Percentiles rank a stretch among this genome's conserved stretches.
These are phyloP conservation scores for Eunapius fragilis DNA, from an alignment of 37 sponge, comb jelly and placozoan species.

Conservation along the genomic window DNA sequence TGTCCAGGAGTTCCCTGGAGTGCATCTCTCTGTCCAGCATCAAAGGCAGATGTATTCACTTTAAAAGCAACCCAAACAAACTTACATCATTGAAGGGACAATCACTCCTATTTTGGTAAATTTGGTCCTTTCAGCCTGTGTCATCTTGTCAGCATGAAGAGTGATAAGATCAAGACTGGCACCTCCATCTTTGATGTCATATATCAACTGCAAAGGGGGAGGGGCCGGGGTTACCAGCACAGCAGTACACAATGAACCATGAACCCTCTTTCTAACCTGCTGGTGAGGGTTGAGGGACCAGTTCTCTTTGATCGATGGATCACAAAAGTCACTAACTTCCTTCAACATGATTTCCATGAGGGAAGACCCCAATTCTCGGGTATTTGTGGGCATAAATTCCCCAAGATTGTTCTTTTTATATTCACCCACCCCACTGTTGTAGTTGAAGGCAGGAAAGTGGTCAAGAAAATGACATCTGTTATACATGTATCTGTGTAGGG, in stretches of 20 bases:
- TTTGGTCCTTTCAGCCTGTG: constrained; percentile 13
- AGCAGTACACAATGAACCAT: background rate
- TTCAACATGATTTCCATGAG: constrained; percentile 82
- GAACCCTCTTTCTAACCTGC: constrained; percentile 40
- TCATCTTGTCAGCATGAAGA: constrained; percentile 65
- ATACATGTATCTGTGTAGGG: constrained; percentile 84
- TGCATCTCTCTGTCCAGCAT: constrained; percentile 24
- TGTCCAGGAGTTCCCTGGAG: constrained; percentile 40
- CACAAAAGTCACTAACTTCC: constrained; percentile 78
- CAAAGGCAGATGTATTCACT: too few relatives aligned
- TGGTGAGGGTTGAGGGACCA: constrained; percentile 73
- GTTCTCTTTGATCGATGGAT: constrained; percentile 64
- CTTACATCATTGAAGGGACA: constrained; percentile 61
- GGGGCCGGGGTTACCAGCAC: background rate
- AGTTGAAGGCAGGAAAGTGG: constrained; percentile 70
- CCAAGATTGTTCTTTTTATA: constrained; percentile 20
- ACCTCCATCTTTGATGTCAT: constrained; percentile 70
- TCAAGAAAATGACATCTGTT: constrained; percentile 78
- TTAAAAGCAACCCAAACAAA: too few relatives aligned
- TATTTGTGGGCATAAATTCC: constrained; percentile 34
- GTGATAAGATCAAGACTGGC: constrained; percentile 63
- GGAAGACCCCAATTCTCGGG: constrained; percentile 75
- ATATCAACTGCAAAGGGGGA: constrained; percentile 48
- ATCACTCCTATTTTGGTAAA: constrained; percentile 65
- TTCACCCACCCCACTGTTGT: constrained; percentile 71